These are phyloP conservation scores for Crotalus helleri DNA, from an alignment of 2,113 vertebrate species.

Conservation along the genomic window DNA sequence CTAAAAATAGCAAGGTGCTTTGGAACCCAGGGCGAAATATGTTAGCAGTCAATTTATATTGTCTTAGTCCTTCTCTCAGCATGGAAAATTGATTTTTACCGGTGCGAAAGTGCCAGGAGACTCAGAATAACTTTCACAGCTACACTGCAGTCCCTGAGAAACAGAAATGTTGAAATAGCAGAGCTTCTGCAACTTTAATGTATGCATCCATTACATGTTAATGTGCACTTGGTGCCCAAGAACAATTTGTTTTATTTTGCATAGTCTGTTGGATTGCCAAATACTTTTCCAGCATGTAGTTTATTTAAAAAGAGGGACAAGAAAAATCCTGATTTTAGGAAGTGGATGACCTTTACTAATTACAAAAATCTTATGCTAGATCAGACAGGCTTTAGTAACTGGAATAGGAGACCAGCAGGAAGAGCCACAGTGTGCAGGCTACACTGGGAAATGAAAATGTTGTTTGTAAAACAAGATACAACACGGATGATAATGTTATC, in stretches of 20 bases:
- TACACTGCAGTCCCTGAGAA: slow-evolving; percentile 42
- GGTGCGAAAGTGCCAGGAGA: slow-evolving; percentile 66
- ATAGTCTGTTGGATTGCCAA: not conserved
- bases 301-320: not conserved
- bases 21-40: slow-evolving; percentile 51
- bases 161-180: slow-evolving; percentile 39
- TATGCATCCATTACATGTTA: not conserved
- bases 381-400: not conserved
- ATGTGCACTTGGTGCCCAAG: not conserved
- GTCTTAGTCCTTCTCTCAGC: slow-evolving; percentile 73
- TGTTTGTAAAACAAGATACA: not conserved
- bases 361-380: not conserved
- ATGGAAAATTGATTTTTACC: slow-evolving; percentile 69
- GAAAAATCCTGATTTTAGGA: not conserved
- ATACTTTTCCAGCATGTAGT: not conserved
- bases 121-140: slow-evolving; percentile 56
- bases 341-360: not conserved
- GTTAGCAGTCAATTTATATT: slow-evolving; percentile 69
- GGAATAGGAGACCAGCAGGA: not conserved
- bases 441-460: not conserved
- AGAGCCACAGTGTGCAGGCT: not conserved
- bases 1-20: slow-evolving; percentile 78
- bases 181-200: not conserved
- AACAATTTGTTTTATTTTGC: slow-evolving; percentile 2
- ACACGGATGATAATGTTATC: not conserved